phyloP scores from a whole-genome alignment of 1,140 invertebrate species.

The Armadillidium nasatum region DNA sequence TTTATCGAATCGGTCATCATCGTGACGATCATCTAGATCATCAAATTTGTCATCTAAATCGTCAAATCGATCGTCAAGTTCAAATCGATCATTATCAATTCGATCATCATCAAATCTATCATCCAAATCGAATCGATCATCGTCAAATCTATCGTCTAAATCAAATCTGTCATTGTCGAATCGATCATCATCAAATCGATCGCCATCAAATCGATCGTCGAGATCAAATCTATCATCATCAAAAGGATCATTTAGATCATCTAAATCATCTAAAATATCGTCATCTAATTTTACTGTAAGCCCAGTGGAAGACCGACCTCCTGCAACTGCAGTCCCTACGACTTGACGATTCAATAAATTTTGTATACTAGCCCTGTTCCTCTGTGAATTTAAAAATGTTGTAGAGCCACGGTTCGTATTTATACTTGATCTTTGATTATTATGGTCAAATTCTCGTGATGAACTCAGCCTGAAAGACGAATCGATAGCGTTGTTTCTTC shows the following conservation, averaged over 20 bases:
- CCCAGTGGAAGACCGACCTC: background rate
- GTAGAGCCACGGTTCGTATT: background rate
- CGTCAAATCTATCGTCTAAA: background rate
- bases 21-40: background rate
- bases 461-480: background rate
- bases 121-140: constrained; percentile 6
- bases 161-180: background rate
- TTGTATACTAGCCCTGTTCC: background rate
- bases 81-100: background rate
- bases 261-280: background rate
- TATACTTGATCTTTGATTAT: background rate
- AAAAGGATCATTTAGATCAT: background rate
- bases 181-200: constrained; percentile 7
- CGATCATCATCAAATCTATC: constrained; percentile 1
- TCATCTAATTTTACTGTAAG: background rate
- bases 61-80: background rate
- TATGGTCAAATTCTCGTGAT: background rate
- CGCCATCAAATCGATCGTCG: background rate
- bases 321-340: background rate
- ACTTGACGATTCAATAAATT: background rate
- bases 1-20: background rate
- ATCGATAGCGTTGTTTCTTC: too few species aligned
- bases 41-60: background rate
- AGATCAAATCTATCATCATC: background rate
- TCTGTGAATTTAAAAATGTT: background rate